A percentile compares a stretch with the other conserved stretches of the same genome.
Conservation (phyloP, 1,140 invertebrate species). For the Drosophila miranda region DNA sequence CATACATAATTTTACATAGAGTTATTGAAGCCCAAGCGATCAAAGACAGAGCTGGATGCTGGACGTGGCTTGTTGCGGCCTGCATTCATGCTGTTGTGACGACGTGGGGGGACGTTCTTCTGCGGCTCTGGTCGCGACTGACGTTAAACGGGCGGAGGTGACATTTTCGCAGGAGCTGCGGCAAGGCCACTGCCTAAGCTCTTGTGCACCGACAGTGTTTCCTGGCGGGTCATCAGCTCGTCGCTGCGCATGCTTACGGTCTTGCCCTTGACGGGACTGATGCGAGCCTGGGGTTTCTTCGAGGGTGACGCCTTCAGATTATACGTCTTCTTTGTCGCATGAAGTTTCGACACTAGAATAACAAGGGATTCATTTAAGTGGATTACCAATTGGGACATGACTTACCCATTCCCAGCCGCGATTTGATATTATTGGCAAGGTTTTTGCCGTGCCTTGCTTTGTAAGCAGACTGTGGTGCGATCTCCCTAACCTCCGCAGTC, state of each 20-base stretch:
- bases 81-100: conserved; percentile 54
- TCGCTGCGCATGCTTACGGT: conserved; percentile 74
- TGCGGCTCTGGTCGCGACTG: conserved; percentile 24
- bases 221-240: conserved; percentile 63
- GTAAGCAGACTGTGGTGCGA: conserved; percentile 53
- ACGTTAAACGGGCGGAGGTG: conserved; percentile 20
- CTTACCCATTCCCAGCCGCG: conserved; percentile 70
- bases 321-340: conserved; percentile 69
- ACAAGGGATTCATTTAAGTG: not conserved
- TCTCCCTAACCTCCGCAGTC: conserved; percentile 78
- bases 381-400: no score
- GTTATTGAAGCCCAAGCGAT: conserved; percentile 77
- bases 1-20: conserved; percentile 44
- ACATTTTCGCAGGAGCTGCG: conserved; percentile 1
- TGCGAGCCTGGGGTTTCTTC: conserved; percentile 41
- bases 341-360: conserved; percentile 62
- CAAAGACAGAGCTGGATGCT: conserved; percentile 66
- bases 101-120: conserved; percentile 20
- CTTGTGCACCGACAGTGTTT: conserved; percentile 68
- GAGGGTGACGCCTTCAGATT: conserved; percentile 68
- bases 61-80: conserved; percentile 36
- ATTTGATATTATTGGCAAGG: conserved; percentile 67
- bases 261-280: conserved; percentile 67
- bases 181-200: conserved; percentile 43
- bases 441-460: conserved; percentile 50